Base-by-base conservation (phyloP, 2,888 invertebrate genomes). In the Dorcus hopei region DNA sequence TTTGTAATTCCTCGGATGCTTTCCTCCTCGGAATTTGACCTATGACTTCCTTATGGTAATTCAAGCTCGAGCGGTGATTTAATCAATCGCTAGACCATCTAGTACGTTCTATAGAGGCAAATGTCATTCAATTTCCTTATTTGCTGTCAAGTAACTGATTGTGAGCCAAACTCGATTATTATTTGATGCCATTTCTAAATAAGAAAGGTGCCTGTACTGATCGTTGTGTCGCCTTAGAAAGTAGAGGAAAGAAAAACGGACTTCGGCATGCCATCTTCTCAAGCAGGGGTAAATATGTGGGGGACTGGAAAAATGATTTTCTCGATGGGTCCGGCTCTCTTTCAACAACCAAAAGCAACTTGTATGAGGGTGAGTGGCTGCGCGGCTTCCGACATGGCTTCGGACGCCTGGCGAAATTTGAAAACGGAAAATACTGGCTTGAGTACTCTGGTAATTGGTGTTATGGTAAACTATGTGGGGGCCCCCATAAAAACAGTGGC, bases 341-440 rank as follows among this genome's bases (percentile, higher is more conserved):
- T 68, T 64, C 79, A 50, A 82, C 83, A 1, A 74, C 76, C 39
- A 73, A 69, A 41, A 79, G 80, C 39, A 79, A 81, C 72, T 69
- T 85, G n/a, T 87, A 87, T 65, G 85, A 87, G 78, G 87, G 87
- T 0, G 83, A 86, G 65, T 85, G 86, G 82, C 69, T 73, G 49
- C 72, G 80, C 54, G 82, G 82, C 48, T 80, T 76, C 64, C 80
- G 82, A 62, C 84, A 87, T 63, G 87, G 87, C 11, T 85, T 80
- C 65, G 87, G 87, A 1, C 75, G 81, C 0, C 73, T 85, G 2
- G 80, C 82, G 50, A 75, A 76, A 4, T 71, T 74, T 1, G 65
- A 75, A 58, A 80, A 80, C 56, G 80, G 80, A 8, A 79, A 78
- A 0, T 83, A 74, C 66, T 66, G 67, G 14, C 72, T 84, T 4